A percentile compares a stretch with the other conserved stretches of the same genome.
Conservation (phyloP, 2,797 vertebrate species). For the Lithobates sylvaticus region DNA sequence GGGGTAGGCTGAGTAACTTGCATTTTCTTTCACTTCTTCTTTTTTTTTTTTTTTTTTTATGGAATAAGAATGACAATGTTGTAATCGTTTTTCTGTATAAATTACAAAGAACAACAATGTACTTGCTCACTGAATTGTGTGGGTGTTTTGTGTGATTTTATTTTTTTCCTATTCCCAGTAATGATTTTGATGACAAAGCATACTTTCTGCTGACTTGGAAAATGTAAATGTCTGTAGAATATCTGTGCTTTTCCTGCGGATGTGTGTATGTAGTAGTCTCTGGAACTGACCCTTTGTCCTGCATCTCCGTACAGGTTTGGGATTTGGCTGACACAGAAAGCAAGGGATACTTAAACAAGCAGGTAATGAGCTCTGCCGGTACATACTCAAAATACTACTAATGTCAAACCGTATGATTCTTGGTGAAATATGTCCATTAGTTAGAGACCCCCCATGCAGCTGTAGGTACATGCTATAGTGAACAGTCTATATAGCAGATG, state of each 20-base stretch:
- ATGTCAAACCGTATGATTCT: not conserved
- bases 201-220: not conserved
- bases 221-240: not conserved
- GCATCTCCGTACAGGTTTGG: slow-evolving; percentile 87
- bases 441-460: not conserved
- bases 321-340: slow-evolving; percentile 94
- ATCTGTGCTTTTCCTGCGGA: slow-evolving; percentile 6
- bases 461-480: too few relatives aligned
- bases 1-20: too few relatives aligned
- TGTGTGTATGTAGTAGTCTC: not conserved
- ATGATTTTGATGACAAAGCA: not conserved
- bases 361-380: slow-evolving; percentile 79
- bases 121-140: too few relatives aligned
- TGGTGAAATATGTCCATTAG: not conserved
- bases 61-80: too few relatives aligned
- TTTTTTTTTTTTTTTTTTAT: too few relatives aligned
- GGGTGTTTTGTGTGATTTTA: too few relatives aligned
- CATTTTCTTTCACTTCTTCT: too few relatives aligned
- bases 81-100: too few relatives aligned
- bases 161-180: too few relatives aligned
- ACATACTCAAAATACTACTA: not conserved
- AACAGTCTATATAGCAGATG: too few relatives aligned
- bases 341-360: slow-evolving; percentile 94
- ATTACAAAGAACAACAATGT: too few relatives aligned
- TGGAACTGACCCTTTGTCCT: slow-evolving; percentile 36